Conservation (phyloP, 2,113 vertebrate species). For the Ameiurus melas region DNA sequence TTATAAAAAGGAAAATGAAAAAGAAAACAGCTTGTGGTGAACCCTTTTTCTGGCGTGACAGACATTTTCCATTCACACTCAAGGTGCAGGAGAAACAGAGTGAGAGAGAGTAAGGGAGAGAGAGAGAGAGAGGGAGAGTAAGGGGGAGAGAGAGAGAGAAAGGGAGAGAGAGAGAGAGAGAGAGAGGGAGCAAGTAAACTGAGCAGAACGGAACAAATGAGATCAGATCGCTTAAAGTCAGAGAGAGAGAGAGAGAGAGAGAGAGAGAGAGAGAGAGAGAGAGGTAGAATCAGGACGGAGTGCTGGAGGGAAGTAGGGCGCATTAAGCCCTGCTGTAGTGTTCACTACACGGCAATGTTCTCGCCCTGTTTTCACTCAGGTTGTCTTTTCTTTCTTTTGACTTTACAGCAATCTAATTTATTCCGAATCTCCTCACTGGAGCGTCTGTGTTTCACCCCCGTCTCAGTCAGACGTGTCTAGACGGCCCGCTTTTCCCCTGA, state of each 20-base stretch:
- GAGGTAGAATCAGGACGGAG: constrained; percentile 17
- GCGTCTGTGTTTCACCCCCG: constrained; percentile 67
- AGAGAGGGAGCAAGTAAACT: constrained; percentile 14
- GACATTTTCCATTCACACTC: constrained; percentile 50
- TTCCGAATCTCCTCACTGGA: constrained; percentile 61
- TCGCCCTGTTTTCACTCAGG: background rate
- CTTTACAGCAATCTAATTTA: background rate
- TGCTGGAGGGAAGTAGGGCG: constrained; percentile 16
- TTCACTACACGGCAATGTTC: background rate
- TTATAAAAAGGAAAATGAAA: constrained; percentile 35
- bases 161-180: constrained; percentile 19
- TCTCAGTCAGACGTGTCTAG: constrained; percentile 74
- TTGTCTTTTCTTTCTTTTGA: background rate
- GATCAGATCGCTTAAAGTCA: constrained; percentile 13
- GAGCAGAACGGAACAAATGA: constrained; percentile 11
- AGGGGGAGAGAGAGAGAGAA: constrained; percentile 27
- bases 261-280: background rate
- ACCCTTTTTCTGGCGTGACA: constrained; percentile 36
- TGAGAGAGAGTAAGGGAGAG: constrained; percentile 5
- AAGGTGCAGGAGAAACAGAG: constrained; percentile 35
- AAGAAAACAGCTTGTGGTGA: constrained; percentile 44
- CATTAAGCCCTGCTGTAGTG: constrained; percentile 36
- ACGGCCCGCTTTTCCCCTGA: constrained; percentile 69
- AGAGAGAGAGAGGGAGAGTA: constrained; percentile 21
- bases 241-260: constrained; percentile 27